These are phyloP conservation scores for Acanthiza pusilla DNA, from an alignment of 2,797 vertebrate species.

Conservation along the genomic window DNA sequence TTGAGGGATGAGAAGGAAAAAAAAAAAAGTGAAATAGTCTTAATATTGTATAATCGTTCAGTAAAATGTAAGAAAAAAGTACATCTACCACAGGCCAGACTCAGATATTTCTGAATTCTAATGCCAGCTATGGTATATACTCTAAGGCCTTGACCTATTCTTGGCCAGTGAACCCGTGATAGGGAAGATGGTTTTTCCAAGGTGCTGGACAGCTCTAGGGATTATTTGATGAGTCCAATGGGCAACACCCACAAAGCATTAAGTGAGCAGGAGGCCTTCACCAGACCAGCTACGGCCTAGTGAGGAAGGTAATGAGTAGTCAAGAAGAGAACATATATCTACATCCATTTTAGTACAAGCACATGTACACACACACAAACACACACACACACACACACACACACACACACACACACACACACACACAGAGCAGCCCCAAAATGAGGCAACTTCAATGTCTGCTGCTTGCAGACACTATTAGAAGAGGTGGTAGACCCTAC, in stretches of 20 bases:
- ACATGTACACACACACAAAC: fast-evolving
- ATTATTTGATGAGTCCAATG: not conserved
- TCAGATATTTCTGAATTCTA: not conserved
- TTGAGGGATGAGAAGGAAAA: fast-evolving
- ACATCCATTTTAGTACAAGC: not conserved
- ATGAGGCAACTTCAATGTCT: not conserved
- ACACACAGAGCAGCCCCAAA: fast-evolving
- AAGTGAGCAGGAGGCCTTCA: not conserved
- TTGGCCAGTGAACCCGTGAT: not conserved
- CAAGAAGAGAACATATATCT: not conserved
- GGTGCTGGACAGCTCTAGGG: not conserved
- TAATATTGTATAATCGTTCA: not conserved
- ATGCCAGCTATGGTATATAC: not conserved
- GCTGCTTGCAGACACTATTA: not conserved
- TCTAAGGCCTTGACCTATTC: not conserved
- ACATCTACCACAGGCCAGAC: fast-evolving
- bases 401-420: fast-evolving
- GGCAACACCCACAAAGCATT: not conserved
- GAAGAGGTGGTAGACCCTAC: not conserved
- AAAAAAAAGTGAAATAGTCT: not conserved
- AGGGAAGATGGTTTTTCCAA: not conserved
- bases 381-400: fast-evolving
- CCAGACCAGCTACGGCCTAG: not conserved
- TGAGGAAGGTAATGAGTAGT: not conserved
- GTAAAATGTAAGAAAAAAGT: not conserved